These are phyloP conservation scores for Diaphora mendica DNA, from an alignment of 2,888 invertebrate genomes.

Conservation along the genomic window DNA sequence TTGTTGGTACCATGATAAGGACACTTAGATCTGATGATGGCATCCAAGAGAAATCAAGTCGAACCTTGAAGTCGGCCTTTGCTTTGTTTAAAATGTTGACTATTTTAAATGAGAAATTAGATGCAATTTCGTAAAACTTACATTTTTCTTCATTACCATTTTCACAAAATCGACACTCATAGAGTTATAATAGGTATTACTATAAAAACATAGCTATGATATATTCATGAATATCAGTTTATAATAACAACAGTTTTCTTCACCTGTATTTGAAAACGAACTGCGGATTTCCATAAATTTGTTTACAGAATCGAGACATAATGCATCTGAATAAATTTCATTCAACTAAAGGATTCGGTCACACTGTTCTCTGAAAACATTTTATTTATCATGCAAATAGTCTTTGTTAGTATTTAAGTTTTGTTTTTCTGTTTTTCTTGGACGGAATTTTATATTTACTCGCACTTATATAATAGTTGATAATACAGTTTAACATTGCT, in stretches of 20 bases:
- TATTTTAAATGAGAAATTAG: no score
- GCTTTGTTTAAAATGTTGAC: no score
- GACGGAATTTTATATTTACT: background rate
- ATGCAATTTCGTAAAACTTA: no score
- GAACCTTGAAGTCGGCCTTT: no score
- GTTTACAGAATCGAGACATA: background rate
- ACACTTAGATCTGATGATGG: no score
- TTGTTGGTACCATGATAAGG: no score
- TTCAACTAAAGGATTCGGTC: background rate
- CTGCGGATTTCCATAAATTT: constrained; percentile 26
- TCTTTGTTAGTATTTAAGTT: background rate
- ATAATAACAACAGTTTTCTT: constrained; percentile 7
- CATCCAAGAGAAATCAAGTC: no score
- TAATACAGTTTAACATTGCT: background rate
- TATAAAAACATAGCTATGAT: background rate
- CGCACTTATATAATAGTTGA: background rate
- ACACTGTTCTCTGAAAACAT: background rate
- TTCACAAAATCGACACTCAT: no score
- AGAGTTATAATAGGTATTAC: no score
- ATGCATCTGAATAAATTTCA: background rate
- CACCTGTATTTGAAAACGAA: constrained; percentile 32
- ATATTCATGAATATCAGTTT: constrained; percentile 9
- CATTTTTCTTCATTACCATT: no score
- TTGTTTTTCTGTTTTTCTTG: background rate
- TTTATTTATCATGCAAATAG: background rate